Base-by-base conservation (phyloP, 2,888 invertebrate genomes). In the Xanthostigma xanthostigma region DNA sequence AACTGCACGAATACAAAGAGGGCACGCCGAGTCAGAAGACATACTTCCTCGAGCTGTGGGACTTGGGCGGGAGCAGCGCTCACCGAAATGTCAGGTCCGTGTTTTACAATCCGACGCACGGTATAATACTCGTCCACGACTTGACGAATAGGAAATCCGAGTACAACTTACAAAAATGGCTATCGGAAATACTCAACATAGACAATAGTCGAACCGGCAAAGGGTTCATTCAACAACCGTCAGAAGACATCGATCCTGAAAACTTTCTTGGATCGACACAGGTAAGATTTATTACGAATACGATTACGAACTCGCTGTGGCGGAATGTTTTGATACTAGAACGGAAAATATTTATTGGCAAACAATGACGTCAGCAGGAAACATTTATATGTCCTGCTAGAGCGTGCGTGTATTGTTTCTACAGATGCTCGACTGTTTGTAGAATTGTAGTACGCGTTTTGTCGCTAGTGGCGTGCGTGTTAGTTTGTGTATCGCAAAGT, bases 61-160 rank as follows among this genome's bases (percentile, higher is more conserved):
- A 98, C 64, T 81, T 98, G 47, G 97, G 97, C 6, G 97, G 97
- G 1, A 94, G 92, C 54, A 81, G 87, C 54, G 88, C 83, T 58
- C 97, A 98, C 64, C 79, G 87, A 61, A 94, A 91, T 64, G 86
- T 92, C n/a, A 75, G 96, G 60, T 79, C 84, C 52, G 90, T 96
- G 2, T 97, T 97, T 68, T 96, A 96, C 67, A 84, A 88, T 61
- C 86, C 90, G 35, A 86, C 89, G 50, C 88, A 96, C 72, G 98
- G 96, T 74, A 84, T 96, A 36, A 91, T 98, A 57, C 72, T 98
- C 52, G 95, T 97, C 2, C 96, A 98, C 64, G 98, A 98, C 71
- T 72, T 97, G 59, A 92, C 92, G 6, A 98, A 98, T 66, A 76
- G 91, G 54, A 96, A 96, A 67, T 95, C 95, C 48, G 92, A 96